A percentile compares a stretch with the other conserved stretches of the same genome.
These are phyloP conservation scores for Geopemphigus sp. DNA, from an alignment of 1,140 invertebrate genomes.

Conservation along the genomic window DNA sequence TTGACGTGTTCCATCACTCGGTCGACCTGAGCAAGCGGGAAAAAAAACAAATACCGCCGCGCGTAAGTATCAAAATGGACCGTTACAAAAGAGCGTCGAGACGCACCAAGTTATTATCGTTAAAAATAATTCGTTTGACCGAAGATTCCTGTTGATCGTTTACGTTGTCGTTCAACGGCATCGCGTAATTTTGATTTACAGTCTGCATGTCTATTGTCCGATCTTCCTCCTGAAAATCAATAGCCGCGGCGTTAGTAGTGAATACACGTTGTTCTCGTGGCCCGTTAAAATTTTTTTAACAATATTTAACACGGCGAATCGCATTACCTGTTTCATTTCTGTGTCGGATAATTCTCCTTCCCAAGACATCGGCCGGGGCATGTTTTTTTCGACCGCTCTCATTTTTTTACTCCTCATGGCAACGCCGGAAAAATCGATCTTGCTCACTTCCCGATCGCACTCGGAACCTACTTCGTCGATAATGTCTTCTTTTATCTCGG, in stretches of 20 bases:
- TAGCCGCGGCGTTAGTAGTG: no score
- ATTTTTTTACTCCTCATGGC: conserved; percentile 62
- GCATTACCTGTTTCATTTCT: conserved; percentile 59
- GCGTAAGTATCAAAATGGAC: no score
- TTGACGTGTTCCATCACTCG: conserved; percentile 53
- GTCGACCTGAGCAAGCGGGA: conserved; percentile 52
- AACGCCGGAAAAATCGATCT: conserved; percentile 61
- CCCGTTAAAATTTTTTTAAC: no score
- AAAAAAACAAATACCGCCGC: not conserved
- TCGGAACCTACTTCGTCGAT: conserved; percentile 59
- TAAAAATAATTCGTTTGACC: conserved; percentile 17
- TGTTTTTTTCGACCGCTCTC: conserved; percentile 55
- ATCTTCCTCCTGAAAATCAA: conserved; percentile 35
- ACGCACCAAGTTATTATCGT: conserved; percentile 37
- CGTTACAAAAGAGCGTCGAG: no score
- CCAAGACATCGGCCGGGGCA: conserved; percentile 83
- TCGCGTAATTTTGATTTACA: conserved; percentile 39
- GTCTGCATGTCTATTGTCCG: not conserved
- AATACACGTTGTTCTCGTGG: no score
- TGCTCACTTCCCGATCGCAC: conserved; percentile 61
- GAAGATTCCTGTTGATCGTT: conserved; percentile 23
- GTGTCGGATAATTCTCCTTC: conserved; percentile 83
- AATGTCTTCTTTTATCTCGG: conserved; percentile 44
- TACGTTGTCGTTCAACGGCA: not conserved
- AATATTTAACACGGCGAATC: no score